These are phyloP conservation scores for Hydrotaea cyrtoneurina DNA, from an alignment of 2,888 invertebrate genomes.

Conservation along the genomic window DNA sequence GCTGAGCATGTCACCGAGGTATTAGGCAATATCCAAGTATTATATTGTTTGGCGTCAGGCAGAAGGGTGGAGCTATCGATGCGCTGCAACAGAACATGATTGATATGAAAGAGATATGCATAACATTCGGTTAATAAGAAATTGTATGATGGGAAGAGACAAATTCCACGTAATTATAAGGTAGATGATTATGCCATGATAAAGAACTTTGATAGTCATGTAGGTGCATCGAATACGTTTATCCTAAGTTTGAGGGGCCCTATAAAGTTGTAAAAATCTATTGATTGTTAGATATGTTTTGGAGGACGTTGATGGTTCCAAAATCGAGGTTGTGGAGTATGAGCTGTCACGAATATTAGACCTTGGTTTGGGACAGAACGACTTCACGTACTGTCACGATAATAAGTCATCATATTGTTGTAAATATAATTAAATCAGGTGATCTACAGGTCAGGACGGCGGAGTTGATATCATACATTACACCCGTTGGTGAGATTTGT, in stretches of 20 bases:
- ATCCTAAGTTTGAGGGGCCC: conserved; percentile 45
- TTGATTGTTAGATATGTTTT: conserved; percentile 29
- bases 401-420: too few species aligned
- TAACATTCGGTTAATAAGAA: conserved; percentile 3
- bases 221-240: conserved; percentile 43
- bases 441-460: too few species aligned
- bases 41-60: conserved; percentile 51
- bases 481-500: too few species aligned
- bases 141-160: neutral
- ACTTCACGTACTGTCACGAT: too few species aligned
- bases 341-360: too few species aligned
- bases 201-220: conserved; percentile 35
- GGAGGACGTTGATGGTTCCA: neutral
- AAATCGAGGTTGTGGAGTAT: too few species aligned
- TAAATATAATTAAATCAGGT: too few species aligned
- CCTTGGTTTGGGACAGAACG: too few species aligned
- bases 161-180: conserved; percentile 23
- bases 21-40: conserved; percentile 42
- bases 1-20: conserved; percentile 28
- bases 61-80: conserved; percentile 38
- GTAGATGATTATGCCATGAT: conserved; percentile 42
- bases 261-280: conserved; percentile 37
- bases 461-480: too few species aligned
- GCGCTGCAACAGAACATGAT: neutral
- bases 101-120: neutral